phyloP scores from a whole-genome alignment of 2,888 invertebrate genomes.

The Drosophila paranaensis region DNA sequence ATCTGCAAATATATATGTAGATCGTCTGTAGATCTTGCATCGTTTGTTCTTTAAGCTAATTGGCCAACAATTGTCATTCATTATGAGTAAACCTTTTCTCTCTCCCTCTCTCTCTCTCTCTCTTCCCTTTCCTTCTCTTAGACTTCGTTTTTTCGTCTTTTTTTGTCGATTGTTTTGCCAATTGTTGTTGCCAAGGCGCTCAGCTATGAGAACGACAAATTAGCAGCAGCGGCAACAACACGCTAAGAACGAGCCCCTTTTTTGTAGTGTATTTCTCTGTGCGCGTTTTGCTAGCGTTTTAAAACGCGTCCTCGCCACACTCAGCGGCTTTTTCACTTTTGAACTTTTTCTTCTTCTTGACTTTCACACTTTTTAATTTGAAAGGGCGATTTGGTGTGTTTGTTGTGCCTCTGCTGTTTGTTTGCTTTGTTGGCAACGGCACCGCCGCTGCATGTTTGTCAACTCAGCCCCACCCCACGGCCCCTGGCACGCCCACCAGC shows the following conservation, averaged over 20 bases:
- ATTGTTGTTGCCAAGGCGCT: conserved; percentile 49
- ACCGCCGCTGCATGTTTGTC: conserved; percentile 44
- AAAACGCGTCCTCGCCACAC: conserved; percentile 33
- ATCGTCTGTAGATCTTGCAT: not conserved
- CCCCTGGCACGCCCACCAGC: not conserved
- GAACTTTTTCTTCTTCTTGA: conserved; percentile 50
- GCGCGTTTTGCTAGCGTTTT: conserved; percentile 53
- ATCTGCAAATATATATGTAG: conserved; percentile 3
- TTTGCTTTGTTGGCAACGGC: conserved; percentile 52
- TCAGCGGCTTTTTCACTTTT: conserved; percentile 70
- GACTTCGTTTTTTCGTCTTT: conserved; percentile 19
- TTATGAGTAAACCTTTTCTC: conserved; percentile 35
- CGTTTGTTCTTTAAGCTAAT: conserved; percentile 35
- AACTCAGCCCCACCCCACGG: not conserved
- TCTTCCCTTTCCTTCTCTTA: not conserved
- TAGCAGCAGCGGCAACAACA: conserved; percentile 8
- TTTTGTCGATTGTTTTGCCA: conserved; percentile 6
- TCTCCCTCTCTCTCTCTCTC: not conserved
- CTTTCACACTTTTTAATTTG: conserved; percentile 18
- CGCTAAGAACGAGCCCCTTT: conserved; percentile 64
- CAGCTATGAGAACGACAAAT: not conserved
- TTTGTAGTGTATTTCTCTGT: conserved; percentile 24
- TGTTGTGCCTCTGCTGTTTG: conserved; percentile 14
- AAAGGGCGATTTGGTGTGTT: not conserved
- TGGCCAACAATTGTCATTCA: conserved; percentile 55